Percentiles rank a stretch among this genome's conserved stretches.
phyloP scores from a whole-genome alignment of 2,888 invertebrate species.

The Sisyra nigra region DNA sequence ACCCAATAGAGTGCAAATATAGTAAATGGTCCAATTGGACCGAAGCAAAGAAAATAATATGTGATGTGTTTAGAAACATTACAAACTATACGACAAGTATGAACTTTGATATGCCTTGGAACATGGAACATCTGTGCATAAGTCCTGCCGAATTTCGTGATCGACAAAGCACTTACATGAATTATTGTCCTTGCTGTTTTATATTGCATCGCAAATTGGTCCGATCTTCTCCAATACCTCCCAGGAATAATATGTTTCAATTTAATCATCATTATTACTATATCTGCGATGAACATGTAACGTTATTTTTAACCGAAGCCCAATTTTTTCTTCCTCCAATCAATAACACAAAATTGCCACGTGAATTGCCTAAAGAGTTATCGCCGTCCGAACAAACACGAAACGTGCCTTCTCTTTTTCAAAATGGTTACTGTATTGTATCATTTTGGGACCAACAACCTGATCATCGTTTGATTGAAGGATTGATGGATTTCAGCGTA shows the following conservation, averaged over 20 bases:
- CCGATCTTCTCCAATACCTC: slow-evolving; percentile 30
- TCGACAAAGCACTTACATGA: slow-evolving; percentile 32
- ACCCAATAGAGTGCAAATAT: slow-evolving; percentile 29
- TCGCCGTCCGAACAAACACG: slow-evolving; percentile 11
- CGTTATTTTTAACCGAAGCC: slow-evolving; percentile 30
- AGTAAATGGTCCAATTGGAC: slow-evolving; percentile 39
- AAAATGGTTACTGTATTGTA: slow-evolving; percentile 41
- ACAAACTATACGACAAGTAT: slow-evolving; percentile 34
- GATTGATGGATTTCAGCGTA: slow-evolving; percentile 29
- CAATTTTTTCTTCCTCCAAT: slow-evolving; percentile 25
- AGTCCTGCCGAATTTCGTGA: slow-evolving; percentile 34
- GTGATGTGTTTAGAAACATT: slow-evolving; percentile 27
- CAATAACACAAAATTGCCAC: slow-evolving; percentile 25
- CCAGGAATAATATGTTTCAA: slow-evolving; percentile 38
- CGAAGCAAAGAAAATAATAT: slow-evolving; percentile 25
- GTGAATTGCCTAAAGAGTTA: slow-evolving; percentile 28
- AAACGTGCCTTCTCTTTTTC: slow-evolving; percentile 21
- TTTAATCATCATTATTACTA: slow-evolving; percentile 39
- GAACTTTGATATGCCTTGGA: slow-evolving; percentile 29
- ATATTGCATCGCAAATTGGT: slow-evolving; percentile 19
- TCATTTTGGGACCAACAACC: slow-evolving; percentile 39
- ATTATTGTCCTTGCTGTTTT: slow-evolving; percentile 44
- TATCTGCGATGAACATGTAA: slow-evolving; percentile 38
- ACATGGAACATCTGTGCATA: slow-evolving; percentile 34
- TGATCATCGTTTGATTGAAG: slow-evolving; percentile 27